These are phyloP conservation scores for Rhadina sibilatrix DNA, from an alignment of 2,113 vertebrate genomes.

Conservation along the genomic window DNA sequence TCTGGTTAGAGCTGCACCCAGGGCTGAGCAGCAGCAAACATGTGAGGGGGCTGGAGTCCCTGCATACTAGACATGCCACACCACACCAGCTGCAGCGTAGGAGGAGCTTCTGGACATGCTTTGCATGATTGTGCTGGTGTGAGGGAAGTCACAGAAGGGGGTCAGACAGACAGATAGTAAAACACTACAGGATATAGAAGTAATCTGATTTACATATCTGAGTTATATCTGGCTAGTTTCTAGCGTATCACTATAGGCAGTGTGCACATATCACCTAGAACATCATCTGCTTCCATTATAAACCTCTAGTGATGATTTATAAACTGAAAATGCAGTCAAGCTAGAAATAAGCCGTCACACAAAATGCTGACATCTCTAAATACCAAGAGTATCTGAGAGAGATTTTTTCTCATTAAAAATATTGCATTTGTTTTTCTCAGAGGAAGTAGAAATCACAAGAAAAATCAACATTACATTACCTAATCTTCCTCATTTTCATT, in stretches of 20 bases:
- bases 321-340: constrained; percentile 14
- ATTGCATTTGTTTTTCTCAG: background rate
- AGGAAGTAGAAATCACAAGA: background rate
- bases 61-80: accelerated
- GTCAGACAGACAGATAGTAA: background rate
- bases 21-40: background rate
- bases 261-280: background rate
- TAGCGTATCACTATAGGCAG: background rate
- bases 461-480: constrained; percentile 6
- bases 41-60: background rate
- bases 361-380: constrained; percentile 23
- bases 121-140: accelerated
- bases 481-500: constrained; percentile 35
- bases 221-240: background rate
- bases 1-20: background rate
- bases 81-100: background rate
- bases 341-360: constrained; percentile 2
- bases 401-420: constrained; percentile 14
- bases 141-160: background rate
- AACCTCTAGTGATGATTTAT: constrained; percentile 11
- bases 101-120: background rate
- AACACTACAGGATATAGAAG: background rate
- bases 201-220: background rate
- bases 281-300: background rate
- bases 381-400: background rate